Conservation (phyloP, 1,140 invertebrate genomes). For the Drosophila littoralis region DNA sequence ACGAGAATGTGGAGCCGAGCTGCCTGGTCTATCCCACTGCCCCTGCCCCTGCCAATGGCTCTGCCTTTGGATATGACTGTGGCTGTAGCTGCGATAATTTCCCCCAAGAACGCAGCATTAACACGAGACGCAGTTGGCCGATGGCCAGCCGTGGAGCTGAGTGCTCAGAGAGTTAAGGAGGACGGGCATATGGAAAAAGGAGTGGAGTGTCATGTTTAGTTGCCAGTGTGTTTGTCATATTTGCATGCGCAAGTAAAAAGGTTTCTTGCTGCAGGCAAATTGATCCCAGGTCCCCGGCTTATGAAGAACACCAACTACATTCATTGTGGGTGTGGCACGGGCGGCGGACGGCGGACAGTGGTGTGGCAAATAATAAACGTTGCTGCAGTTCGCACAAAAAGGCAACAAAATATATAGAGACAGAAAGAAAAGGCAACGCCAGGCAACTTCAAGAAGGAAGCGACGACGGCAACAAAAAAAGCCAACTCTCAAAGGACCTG, state of each 20-base stretch:
- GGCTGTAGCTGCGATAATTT: constrained; percentile 71
- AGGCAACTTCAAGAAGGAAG: constrained; percentile 32
- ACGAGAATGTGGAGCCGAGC: constrained; percentile 6
- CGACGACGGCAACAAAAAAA: constrained; percentile 63
- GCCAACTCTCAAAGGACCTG: constrained; percentile 82
- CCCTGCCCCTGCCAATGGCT: not conserved
- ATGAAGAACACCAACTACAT: constrained; percentile 65
- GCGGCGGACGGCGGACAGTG: not conserved
- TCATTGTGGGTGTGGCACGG: constrained; percentile 26
- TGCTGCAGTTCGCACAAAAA: constrained; percentile 33
- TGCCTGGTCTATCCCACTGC: not conserved
- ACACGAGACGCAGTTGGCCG: constrained; percentile 73
- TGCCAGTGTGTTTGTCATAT: constrained; percentile 74
- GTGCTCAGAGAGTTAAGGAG: constrained; percentile 36
- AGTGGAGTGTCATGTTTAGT: constrained; percentile 6
- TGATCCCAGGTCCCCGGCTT: constrained; percentile 79
- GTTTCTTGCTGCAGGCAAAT: constrained; percentile 80
- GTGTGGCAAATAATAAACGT: constrained; percentile 69
- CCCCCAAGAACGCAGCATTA: constrained; percentile 79
- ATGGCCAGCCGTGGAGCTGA: constrained; percentile 55
- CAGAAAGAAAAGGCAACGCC: not conserved
- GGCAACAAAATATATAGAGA: not conserved
- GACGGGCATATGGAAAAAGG: constrained; percentile 1
- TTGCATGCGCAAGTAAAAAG: constrained; percentile 80
- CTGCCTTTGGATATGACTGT: constrained; percentile 36